Conservation (phyloP, 2,797 vertebrate genomes). For the Falco columbarius region DNA sequence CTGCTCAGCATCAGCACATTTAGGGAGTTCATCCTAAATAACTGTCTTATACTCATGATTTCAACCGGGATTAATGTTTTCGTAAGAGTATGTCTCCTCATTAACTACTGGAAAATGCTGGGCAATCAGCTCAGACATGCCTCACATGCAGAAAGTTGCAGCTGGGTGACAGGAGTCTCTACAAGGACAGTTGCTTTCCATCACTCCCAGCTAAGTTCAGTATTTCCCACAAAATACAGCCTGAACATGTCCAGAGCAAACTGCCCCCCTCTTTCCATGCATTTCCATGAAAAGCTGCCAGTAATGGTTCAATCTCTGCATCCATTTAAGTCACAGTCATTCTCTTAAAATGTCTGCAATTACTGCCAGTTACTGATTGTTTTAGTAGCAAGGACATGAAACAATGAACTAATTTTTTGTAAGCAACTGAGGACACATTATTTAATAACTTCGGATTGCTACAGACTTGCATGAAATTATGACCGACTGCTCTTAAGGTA, state of each 20-base stretch:
- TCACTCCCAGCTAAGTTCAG: background rate
- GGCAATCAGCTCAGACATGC: background rate
- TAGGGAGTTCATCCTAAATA: background rate
- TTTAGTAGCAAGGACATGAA: background rate
- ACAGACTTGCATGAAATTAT: background rate
- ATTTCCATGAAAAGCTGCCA: background rate
- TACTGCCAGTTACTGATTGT: background rate
- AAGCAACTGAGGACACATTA: background rate
- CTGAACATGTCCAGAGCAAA: background rate
- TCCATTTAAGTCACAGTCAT: background rate
- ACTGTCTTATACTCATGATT: background rate
- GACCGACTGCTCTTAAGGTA: background rate
- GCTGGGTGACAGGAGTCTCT: rapidly evolving
- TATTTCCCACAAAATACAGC: background rate
- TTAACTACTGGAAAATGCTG: background rate
- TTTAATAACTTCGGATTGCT: background rate
- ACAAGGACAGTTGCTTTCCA: background rate
- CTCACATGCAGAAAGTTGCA: background rate
- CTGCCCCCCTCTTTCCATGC: rapidly evolving
- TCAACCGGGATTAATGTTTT: background rate
- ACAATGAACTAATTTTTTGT: background rate
- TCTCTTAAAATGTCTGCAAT: background rate
- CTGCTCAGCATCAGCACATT: background rate
- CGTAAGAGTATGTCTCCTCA: background rate
- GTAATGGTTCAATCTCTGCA: background rate